Conservation (phyloP, 2,888 invertebrate genomes). For the Cheilosia grossa region DNA sequence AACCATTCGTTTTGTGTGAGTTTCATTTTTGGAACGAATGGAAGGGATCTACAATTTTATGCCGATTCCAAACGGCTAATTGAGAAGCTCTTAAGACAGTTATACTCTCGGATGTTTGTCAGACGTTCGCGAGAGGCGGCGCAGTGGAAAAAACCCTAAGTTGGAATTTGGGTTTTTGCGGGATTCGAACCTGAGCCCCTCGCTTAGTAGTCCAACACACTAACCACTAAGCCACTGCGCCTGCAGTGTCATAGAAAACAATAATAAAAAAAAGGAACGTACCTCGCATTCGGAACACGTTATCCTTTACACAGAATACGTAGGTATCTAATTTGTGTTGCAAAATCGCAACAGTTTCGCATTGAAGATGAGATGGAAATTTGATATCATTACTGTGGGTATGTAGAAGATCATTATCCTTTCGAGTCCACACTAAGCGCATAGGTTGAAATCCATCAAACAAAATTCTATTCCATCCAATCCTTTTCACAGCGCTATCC, state of each 20-base stretch:
- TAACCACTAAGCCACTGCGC: too few species aligned
- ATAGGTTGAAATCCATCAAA: slow-evolving; percentile 63
- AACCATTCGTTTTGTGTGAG: too few species aligned
- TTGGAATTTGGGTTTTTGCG: too few species aligned
- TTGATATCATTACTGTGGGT: slow-evolving; percentile 50
- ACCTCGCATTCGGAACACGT: slow-evolving; percentile 9
- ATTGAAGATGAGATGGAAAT: slow-evolving; percentile 41
- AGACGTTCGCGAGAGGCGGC: too few species aligned
- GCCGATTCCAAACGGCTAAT: too few species aligned
- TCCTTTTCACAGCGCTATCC: slow-evolving; percentile 56
- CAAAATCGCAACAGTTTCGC: neutral
- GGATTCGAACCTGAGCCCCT: too few species aligned
- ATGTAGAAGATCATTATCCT: slow-evolving; percentile 45
- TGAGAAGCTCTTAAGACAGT: too few species aligned
- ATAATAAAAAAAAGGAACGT: neutral
- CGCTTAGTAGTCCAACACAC: too few species aligned
- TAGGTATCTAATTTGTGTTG: neutral
- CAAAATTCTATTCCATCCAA: slow-evolving; percentile 46
- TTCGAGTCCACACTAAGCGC: neutral
- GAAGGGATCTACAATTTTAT: too few species aligned
- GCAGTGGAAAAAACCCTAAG: too few species aligned
- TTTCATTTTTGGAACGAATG: too few species aligned
- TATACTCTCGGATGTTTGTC: too few species aligned
- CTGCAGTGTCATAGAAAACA: neutral
- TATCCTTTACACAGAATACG: slow-evolving; percentile 4